Base-by-base conservation (phyloP, 2,797 vertebrate species). In the Sebastes steindachneri region DNA sequence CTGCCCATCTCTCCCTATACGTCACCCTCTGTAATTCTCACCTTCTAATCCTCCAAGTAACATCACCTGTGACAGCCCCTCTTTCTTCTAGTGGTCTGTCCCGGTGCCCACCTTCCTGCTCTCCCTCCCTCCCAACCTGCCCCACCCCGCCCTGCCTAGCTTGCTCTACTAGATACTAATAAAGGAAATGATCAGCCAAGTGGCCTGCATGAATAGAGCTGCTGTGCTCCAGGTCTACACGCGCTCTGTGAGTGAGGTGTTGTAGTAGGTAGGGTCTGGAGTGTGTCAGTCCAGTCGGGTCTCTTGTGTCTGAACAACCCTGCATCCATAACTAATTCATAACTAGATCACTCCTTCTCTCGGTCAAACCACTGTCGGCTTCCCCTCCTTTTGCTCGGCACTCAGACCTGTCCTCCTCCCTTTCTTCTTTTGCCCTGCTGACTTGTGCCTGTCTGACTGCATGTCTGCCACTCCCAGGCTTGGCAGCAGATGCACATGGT, bases 391-490 rank as follows among this genome's bases (percentile, higher is more conserved):
- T 77, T 84, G 81, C 81, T 87, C 83, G 7, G 65, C 83, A 65
- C 85, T 80, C 19, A 75, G 78, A 75, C 75, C 65, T 60, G 11
- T 45, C 68, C 55, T 66, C 53, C 11, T 70, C 55, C 58, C 71
- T 58, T 71, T 71, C 76, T 74, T 68, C 41, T 80, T 74, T 85
- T 51, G 58, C 90, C 92, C 79, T 26, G 84, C 91, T 92, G 82
- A 85, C 41, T 64, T 79, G 73, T 90, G 81, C 89, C 90, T 89
- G 89, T 85, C 73, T 86, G 86, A 84, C 93, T 94, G 95, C 95
- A 96, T 95, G 95, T 89, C 88, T 88, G 91, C 85, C 90, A 62
- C 75, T 83, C 69, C 85, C 75, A 75, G 87, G 83, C 93, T 87
- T 80, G 82, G 88, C 90, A 93, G 93, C 90, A 87, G 92, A 93